Percentiles rank a stretch among this genome's conserved stretches.
These are phyloP conservation scores for Amniataba percoides DNA, from an alignment of 2,797 vertebrate genomes.

Conservation along the genomic window DNA sequence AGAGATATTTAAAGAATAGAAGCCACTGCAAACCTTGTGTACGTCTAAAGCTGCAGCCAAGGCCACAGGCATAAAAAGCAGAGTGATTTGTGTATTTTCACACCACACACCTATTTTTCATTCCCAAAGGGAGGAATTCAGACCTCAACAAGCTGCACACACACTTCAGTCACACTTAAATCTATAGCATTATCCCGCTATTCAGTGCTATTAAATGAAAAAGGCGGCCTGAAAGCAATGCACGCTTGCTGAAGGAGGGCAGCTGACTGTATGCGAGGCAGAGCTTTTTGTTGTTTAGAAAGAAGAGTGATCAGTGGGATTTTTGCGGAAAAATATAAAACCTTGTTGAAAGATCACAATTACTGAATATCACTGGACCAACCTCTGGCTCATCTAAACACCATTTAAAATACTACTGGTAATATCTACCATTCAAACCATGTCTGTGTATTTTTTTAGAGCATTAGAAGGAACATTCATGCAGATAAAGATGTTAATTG, in stretches of 20 bases:
- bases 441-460: too few relatives aligned
- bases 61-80: conserved; percentile 52
- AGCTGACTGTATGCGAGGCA: conserved; percentile 14
- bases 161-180: conserved; percentile 36
- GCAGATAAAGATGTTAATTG: too few relatives aligned
- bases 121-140: conserved; percentile 30
- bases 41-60: conserved; percentile 52
- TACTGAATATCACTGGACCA: background rate
- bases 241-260: background rate
- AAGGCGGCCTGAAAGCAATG: conserved; percentile 42
- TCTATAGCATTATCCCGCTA: conserved; percentile 38
- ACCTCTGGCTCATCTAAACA: too few relatives aligned
- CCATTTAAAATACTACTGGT: too few relatives aligned
- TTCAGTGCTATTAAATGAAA: conserved; percentile 58
- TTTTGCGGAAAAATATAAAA: conserved; percentile 2
- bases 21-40: conserved; percentile 15
- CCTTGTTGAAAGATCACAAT: background rate
- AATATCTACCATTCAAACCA: too few relatives aligned
- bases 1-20: background rate
- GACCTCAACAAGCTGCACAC: conserved; percentile 27
- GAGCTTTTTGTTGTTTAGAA: conserved; percentile 21
- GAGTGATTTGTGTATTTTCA: conserved; percentile 32
- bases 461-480: too few relatives aligned
- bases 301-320: background rate
- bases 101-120: conserved; percentile 30